Base-by-base conservation (phyloP, 2,888 invertebrate genomes). In the Athalia circularis region DNA sequence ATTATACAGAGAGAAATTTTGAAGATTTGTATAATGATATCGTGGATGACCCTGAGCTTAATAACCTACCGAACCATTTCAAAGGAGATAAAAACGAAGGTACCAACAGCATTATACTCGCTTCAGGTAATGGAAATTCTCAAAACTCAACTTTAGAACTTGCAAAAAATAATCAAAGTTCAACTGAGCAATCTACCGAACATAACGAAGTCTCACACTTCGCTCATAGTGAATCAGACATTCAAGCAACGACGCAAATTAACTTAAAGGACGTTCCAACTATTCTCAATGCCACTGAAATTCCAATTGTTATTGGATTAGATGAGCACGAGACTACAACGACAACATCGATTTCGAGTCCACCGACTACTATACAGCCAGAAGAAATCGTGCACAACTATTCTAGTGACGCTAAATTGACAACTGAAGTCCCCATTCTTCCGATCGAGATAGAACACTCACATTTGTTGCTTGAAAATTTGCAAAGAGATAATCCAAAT, bases 21-120 rank as follows among this genome's bases (percentile, higher is more conserved):
- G 90, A 90, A 82, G 90, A 90, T 81, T 87, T 85, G 74, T 88
- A 90, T 75, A 90, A 90, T 47, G 89, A 90, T 77, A 90, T 90
- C 77, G 82, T 79, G 0, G 88, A 90, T 70, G 89, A 89, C 57
- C 79, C 79, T 48, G 70, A 86, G 50, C 80, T 83, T 5, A 77
- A 67, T 65, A 29, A 29, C 29, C 13, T 7, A 7, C 3, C n/a
- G 47, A 77, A 80, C 79, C 65, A 65, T 76, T 79, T 78, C 47
- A 79, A 75, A 77, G 62, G 78, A 48, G 45, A 15, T 52, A 65
- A 62, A 76, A 15, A 78, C 52, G 65, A 64, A 50, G 62, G 50
- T 5, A 29, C 48, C 11, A 9, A 48, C n/a, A 52, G 54, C 50
- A 50, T 9, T 62, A 50, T 13, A 47, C 9, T n/a, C 13, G n/a